A percentile compares a stretch with the other conserved stretches of the same genome.
phyloP scores from a whole-genome alignment of 2,888 invertebrate species.

The Plagodis pulveraria region DNA sequence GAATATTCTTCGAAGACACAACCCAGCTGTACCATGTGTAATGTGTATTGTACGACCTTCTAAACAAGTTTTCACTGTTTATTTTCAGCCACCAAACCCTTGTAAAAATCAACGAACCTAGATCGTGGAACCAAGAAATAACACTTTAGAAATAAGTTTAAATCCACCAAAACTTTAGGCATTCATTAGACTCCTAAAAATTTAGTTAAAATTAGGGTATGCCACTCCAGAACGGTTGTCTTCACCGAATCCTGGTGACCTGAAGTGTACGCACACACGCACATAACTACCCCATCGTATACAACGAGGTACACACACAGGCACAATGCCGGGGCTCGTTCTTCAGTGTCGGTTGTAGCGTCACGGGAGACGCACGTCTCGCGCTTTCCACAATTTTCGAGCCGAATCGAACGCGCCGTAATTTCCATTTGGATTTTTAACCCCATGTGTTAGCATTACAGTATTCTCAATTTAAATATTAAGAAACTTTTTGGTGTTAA shows the following conservation, averaged over 20 bases:
- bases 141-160: constrained; percentile 1
- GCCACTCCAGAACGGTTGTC: constrained; percentile 61
- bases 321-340: constrained; percentile 50
- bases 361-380: constrained; percentile 46
- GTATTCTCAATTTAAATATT: not conserved
- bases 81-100: no score
- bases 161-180: constrained; percentile 5
- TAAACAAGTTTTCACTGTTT: no score
- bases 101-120: no score
- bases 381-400: constrained; percentile 5
- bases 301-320: constrained; percentile 38
- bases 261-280: constrained; percentile 62
- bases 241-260: constrained; percentile 79
- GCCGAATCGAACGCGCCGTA: constrained; percentile 27
- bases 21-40: no score
- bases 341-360: constrained; percentile 54
- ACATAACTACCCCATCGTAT: constrained; percentile 48
- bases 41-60: no score
- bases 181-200: constrained; percentile 26
- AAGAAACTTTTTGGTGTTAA: constrained; percentile 1
- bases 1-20: no score
- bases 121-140: not conserved
- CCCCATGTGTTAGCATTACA: constrained; percentile 17
- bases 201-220: constrained; percentile 57
- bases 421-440: constrained; percentile 17